Evolutionary conservation across 1,140 invertebrate genomes (phyloP).

Genomic region (Pseudomyrmex sp.): DNA sequence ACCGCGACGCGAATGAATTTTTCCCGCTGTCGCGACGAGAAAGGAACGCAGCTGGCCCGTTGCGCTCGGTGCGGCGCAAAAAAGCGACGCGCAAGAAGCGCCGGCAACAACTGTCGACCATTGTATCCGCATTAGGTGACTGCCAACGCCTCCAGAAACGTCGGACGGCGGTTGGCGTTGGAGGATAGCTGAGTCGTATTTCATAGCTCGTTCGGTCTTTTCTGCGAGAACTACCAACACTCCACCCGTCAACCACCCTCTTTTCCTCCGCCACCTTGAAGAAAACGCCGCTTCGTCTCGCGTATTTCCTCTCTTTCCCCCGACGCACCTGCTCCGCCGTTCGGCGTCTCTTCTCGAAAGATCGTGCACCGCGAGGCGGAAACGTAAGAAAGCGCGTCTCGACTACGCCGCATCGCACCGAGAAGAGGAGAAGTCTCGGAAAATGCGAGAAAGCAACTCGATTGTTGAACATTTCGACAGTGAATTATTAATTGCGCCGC

Average conservation of each 20-base stretch:
- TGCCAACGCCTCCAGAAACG: constrained; percentile 66
- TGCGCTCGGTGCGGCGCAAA: constrained; percentile 42
- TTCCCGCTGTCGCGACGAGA: constrained; percentile 45
- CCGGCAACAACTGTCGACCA: constrained; percentile 73
- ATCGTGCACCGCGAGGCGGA: constrained; percentile 33
- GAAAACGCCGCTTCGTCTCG: constrained; percentile 24
- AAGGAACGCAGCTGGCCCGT: constrained; percentile 61
- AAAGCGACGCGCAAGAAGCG: constrained; percentile 66
- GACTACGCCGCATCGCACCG: constrained; percentile 13
- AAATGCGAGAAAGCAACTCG: background rate
- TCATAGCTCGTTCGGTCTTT: constrained; percentile 66
- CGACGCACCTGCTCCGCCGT: background rate
- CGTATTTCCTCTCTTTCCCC: constrained; percentile 6
- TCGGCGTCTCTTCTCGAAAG: constrained; percentile 20
- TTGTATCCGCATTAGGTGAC: constrained; percentile 73
- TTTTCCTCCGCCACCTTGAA: background rate
- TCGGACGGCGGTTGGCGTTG: constrained; percentile 54
- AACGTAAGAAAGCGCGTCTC: constrained; percentile 25
- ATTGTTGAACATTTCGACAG: constrained; percentile 24
- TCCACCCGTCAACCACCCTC: background rate
- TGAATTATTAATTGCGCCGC: constrained; percentile 19
- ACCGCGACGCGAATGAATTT: constrained; percentile 46
- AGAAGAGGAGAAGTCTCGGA: background rate
- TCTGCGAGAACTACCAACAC: constrained; percentile 9
- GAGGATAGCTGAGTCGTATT: constrained; percentile 67